Percentiles rank a stretch among this genome's conserved stretches.
phyloP scores from a whole-genome alignment of 2,797 vertebrate species.

The Peromyscus aztecus region DNA sequence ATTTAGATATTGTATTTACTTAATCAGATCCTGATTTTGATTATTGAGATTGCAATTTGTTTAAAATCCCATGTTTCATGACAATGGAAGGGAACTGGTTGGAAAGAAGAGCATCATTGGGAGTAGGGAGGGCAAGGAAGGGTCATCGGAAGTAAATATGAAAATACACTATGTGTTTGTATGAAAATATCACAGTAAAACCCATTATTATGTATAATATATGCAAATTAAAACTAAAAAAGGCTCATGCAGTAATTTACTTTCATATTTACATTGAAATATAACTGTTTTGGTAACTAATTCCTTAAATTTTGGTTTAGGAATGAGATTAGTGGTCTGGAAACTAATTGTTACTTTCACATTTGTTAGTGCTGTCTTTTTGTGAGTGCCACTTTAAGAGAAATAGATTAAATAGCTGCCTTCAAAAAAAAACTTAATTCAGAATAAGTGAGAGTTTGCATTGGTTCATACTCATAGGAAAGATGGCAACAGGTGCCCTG shows the following conservation, averaged over 20 bases:
- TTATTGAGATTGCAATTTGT: constrained; percentile 10
- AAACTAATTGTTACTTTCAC: constrained; percentile 39
- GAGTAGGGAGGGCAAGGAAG: background rate
- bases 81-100: background rate
- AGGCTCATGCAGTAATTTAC: background rate
- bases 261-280: constrained; percentile 50
- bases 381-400: background rate
- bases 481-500: background rate
- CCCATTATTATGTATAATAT: background rate
- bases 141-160: background rate
- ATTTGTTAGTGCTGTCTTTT: constrained; percentile 7
- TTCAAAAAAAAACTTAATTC: constrained; percentile 27
- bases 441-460: constrained; percentile 34
- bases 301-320: constrained; percentile 56
- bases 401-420: constrained; percentile 40
- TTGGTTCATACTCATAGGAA: background rate
- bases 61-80: constrained; percentile 20
- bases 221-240: background rate
- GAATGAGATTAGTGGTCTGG: constrained; percentile 14
- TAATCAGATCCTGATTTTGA: constrained; percentile 18
- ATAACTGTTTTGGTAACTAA: background rate
- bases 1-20: background rate
- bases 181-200: background rate
- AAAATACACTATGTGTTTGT: background rate
- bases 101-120: background rate